Evolutionary conservation across 2,113 vertebrate genomes (phyloP).

Genomic region (Ramphastos sulfuratus): DNA sequence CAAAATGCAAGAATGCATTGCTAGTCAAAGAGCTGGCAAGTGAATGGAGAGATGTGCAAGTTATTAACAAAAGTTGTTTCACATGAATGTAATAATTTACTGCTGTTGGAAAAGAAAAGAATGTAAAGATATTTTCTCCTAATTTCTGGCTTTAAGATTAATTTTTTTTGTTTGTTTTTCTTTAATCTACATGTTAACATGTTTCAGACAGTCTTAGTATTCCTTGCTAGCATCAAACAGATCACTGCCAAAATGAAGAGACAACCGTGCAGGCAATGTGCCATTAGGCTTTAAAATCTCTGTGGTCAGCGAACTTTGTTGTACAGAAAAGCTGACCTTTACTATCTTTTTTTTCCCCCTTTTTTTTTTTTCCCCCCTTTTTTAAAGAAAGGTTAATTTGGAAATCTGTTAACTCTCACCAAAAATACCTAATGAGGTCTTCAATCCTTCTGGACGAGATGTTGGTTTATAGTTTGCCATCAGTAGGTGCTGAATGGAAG

Average conservation of each 20-base stretch:
- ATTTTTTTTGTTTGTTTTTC: no score
- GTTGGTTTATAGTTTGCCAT: conserved; percentile 1
- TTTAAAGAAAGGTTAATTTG: conserved; percentile 37
- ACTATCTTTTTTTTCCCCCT: neutral
- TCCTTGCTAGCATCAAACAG: conserved; percentile 62
- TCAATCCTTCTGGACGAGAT: conserved; percentile 6
- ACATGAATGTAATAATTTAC: conserved; percentile 30
- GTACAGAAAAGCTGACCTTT: conserved; percentile 37
- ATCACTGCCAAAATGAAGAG: conserved; percentile 64
- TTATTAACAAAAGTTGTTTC: conserved; percentile 34
- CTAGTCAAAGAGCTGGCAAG: neutral
- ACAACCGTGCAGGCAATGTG: conserved; percentile 51
- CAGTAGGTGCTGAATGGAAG: conserved; percentile 20
- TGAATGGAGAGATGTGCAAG: neutral
- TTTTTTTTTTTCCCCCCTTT: neutral
- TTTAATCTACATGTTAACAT: conserved; percentile 22
- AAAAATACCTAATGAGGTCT: conserved; percentile 45
- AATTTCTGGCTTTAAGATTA: neutral
- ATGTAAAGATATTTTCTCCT: neutral
- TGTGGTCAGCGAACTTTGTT: conserved; percentile 42
- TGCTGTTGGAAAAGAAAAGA: conserved; percentile 18
- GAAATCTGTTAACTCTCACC: conserved; percentile 32
- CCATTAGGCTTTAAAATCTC: conserved; percentile 52
- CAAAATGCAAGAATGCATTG: neutral
- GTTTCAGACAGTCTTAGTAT: conserved; percentile 56